phyloP scores from a whole-genome alignment of 2,113 vertebrate genomes.

The Podilymbus podiceps region DNA sequence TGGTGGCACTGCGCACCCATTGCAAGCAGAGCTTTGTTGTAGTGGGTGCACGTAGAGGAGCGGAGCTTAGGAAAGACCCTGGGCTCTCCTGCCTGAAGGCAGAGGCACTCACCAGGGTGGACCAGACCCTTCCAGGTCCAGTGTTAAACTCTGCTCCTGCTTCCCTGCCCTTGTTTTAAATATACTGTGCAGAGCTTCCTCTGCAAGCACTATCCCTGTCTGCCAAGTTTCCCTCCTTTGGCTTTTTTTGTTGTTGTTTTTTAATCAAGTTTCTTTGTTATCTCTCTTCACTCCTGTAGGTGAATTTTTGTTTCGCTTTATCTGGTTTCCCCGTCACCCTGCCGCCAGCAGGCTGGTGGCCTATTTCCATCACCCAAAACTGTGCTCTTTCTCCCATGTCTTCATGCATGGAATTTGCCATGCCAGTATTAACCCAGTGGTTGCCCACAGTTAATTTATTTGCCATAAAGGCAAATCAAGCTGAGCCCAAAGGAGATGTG shows the following conservation, averaged over 20 bases:
- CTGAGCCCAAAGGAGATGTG: background rate
- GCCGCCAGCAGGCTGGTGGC: background rate
- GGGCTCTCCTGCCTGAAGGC: background rate
- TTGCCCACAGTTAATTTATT: conserved; percentile 15
- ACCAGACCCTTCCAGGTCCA: background rate
- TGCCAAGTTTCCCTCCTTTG: background rate
- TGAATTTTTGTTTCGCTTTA: background rate
- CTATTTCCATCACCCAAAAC: background rate
- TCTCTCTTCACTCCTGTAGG: background rate
- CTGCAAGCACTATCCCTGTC: background rate
- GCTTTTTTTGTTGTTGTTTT: background rate
- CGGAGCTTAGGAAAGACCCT: background rate
- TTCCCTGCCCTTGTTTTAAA: background rate
- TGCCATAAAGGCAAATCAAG: background rate
- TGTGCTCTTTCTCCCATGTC: background rate
- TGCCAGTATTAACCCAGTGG: background rate
- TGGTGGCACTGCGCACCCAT: background rate
- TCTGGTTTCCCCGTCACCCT: background rate
- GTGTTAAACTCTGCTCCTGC: background rate
- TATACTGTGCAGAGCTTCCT: background rate
- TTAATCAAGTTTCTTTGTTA: background rate
- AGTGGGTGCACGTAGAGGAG: background rate
- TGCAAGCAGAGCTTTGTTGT: background rate
- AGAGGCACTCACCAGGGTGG: background rate
- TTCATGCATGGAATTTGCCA: background rate